Base-by-base conservation (phyloP, 2,113 vertebrate species). In the Trematocara macrostoma region DNA sequence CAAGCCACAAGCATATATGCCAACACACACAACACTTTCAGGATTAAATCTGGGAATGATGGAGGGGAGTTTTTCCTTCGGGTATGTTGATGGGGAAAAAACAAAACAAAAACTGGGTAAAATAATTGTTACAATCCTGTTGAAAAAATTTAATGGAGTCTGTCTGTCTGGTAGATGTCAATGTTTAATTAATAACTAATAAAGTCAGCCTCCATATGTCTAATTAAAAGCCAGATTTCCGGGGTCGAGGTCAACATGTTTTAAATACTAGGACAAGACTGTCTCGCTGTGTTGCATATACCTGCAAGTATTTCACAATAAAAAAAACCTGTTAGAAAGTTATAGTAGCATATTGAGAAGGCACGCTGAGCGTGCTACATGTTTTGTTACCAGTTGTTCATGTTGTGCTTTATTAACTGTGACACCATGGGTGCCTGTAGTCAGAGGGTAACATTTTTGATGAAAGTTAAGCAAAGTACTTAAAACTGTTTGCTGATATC, bases 1-100 rank as follows among this genome's bases (percentile, higher is more conserved):
- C 99, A 99, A 93, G 98, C 99, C 84, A 99, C 99, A 85, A 98
- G 96, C 79, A 97, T 99, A 92, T 99, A 97, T 76, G 93, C 97
- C 87, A 99, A 98, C 94, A 98, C 98, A 84, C 97, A 98, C 89
- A 99, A 99, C 93, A 99, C 97, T 79, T 99, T 99, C 95, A 97
- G 97, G 96, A 98, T 99, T 95, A 99, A 98, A 93, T 95, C 98
- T 80, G 99, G 99, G 88, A 99, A 99, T 1, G 98, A 99, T 83
- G 98, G 96, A 2, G 97, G 97, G 88, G 98, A 99, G 9, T 99
- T 99, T 91, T 98, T 98, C 92, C 96, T 99, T 92, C 95, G 99
- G 94, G 99, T 99, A 93, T 98, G 82, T 79, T 53, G 14, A 34
- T 74, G 5, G 64, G 3, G 11, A 1, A 45, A 31, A 76, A 23